phyloP scores from a whole-genome alignment of 2,797 vertebrate species.

The Carcharodon carcharias region DNA sequence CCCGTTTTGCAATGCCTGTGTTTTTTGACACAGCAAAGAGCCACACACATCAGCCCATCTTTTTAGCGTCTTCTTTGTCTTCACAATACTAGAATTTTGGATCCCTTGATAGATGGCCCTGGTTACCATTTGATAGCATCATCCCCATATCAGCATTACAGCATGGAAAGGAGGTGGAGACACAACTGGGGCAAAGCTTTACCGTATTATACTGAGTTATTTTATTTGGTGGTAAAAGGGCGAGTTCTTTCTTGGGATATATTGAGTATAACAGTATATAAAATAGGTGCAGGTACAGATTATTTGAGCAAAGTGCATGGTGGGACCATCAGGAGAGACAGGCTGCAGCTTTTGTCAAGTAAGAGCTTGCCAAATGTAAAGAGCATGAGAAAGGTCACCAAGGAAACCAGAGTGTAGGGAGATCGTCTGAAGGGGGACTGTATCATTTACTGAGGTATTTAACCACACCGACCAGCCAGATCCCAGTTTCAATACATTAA shows the following conservation, averaged over 20 bases:
- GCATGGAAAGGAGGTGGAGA: not conserved
- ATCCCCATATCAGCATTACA: not conserved
- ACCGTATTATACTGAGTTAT: not conserved
- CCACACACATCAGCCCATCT: not conserved
- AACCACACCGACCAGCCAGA: not conserved
- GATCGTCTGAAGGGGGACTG: not conserved
- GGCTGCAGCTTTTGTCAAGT: too few species aligned
- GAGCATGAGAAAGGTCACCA: not conserved
- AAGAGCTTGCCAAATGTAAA: too few species aligned
- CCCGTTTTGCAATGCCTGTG: not conserved
- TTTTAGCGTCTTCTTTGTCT: not conserved
- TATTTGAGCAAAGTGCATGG: not conserved
- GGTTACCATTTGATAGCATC: not conserved
- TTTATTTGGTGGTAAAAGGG: not conserved
- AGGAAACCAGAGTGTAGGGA: not conserved
- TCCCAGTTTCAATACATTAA: not conserved
- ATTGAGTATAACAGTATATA: not conserved
- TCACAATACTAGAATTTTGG: not conserved
- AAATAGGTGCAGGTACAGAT: not conserved
- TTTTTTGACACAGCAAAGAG: not conserved
- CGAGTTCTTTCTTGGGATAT: not conserved
- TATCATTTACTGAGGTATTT: not conserved
- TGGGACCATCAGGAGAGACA: too few species aligned
- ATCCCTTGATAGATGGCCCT: not conserved
- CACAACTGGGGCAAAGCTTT: not conserved